A percentile compares a stretch with the other conserved stretches of the same genome.
Evolutionary conservation across 1,140 invertebrate species (phyloP).

Genomic region (Sitophilus oryzae): DNA sequence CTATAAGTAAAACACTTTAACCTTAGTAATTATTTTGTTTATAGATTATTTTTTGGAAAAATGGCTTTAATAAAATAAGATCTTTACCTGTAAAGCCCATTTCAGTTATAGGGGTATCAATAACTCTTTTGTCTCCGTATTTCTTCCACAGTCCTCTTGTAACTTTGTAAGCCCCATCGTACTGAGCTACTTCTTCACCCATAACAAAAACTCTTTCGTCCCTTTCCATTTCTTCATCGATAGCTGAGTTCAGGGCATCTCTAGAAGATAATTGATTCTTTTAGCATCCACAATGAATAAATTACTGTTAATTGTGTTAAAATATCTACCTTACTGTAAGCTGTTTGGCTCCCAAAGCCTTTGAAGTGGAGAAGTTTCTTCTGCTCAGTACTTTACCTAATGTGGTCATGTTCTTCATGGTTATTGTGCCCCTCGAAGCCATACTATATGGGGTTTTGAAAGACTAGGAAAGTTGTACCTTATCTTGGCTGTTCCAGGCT

Average conservation of each 20-base stretch:
- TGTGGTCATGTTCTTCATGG: constrained; percentile 7
- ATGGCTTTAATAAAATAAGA: too few relatives aligned
- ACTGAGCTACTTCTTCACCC: constrained; percentile 95
- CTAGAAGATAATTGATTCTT: constrained; percentile 40
- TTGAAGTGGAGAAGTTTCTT: constrained; percentile 53
- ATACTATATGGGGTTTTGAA: not conserved
- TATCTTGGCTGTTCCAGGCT: not conserved
- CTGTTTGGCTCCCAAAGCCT: constrained; percentile 55
- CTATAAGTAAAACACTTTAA: too few relatives aligned
- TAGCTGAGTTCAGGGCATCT: constrained; percentile 93
- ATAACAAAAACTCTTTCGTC: constrained; percentile 93
- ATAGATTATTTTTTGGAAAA: too few relatives aligned
- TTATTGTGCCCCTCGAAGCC: constrained; percentile 11
- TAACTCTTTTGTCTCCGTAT: constrained; percentile 93
- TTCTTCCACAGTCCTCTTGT: constrained; percentile 95
- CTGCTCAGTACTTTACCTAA: constrained; percentile 22
- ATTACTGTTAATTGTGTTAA: not conserved
- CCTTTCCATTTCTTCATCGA: constrained; percentile 95
- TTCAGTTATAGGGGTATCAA: constrained; percentile 98
- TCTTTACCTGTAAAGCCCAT: constrained; percentile 90
- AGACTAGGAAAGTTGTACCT: not conserved
- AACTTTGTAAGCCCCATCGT: constrained; percentile 98
- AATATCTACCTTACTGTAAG: constrained; percentile 65
- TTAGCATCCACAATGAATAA: not conserved
- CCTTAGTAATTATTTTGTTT: too few relatives aligned